Evolutionary conservation across 2,797 vertebrate species (phyloP), one percentile per base, ranked within the genome.

Genomic region (Eleutherodactylus coqui): DNA sequence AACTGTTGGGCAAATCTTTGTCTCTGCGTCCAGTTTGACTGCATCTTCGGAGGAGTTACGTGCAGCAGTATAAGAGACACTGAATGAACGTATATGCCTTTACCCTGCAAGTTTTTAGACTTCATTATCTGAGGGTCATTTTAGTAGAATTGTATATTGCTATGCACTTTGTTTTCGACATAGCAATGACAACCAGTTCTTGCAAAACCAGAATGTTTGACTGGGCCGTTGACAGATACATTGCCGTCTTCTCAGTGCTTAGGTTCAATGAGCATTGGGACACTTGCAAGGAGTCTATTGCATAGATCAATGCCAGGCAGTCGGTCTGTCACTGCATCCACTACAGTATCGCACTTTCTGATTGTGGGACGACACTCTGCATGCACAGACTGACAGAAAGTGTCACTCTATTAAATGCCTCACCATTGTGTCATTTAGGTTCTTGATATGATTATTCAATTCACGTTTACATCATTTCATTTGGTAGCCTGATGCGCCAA

Each of bases 191-290:
- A 73, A 81, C 34, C 70, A 80, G 32, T 87, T 87, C 83, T 75
- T 87, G 86, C 86, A 87, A 87, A 87, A 87, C 86, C 86, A 87
- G 86, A 87, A 87, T 87, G 86, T 87, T 87, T 87, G 86, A 76
- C 77, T 69, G 70, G 58, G 58, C 82, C 69, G 75, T 80, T 84
- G 69, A 81, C 70, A 80, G 77, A 76, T 64, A 34, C 69, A 79
- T 75, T 67, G 64, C 76, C 32, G 75, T 87, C 82, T 45, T 64
- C 62, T 75, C 36, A 80, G 76, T 84, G 86, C 75, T 83, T 77
- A 34, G 32, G 32, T n/a, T 34, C n/a, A 47, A 17, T 45, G 43
- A 85, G 82, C 76, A 81, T 41, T 81, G 55, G 21, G 53, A 69
- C 70, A 83, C 72, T 41, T 69, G 21, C 76, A 62, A 75, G 80